Evolutionary conservation across 2,797 vertebrate species (phyloP).

Genomic region (Thripadectes ignobilis): DNA sequence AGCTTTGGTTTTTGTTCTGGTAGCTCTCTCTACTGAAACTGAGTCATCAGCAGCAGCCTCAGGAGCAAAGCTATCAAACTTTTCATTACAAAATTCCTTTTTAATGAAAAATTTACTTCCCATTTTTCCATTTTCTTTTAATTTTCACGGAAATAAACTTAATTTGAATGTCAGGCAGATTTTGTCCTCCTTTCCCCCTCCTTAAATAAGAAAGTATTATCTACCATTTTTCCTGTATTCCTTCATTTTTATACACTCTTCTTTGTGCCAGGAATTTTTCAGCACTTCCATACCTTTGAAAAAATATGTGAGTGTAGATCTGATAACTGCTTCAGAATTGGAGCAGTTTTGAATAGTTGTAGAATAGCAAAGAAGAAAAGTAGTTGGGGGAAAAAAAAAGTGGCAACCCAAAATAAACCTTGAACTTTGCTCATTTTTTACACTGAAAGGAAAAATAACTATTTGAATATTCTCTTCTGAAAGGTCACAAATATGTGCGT

Average conservation of each 20-base stretch:
- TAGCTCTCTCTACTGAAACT: not conserved
- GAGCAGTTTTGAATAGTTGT: not conserved
- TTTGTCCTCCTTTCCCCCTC: not conserved
- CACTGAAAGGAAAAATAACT: not conserved
- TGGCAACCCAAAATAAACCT: not conserved
- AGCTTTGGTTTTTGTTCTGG: not conserved
- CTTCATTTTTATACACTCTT: not conserved
- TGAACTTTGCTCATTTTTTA: constrained; percentile 8
- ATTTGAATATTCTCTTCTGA: constrained; percentile 13
- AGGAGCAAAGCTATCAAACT: not conserved
- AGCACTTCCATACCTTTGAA: not conserved
- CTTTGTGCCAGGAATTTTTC: not conserved
- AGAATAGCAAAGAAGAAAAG: not conserved
- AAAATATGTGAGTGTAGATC: not conserved
- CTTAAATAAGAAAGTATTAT: not conserved
- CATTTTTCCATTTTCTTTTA: not conserved
- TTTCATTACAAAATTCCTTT: not conserved
- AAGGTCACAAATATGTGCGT: constrained; percentile 21
- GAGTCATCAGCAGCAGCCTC: not conserved
- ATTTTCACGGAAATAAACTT: not conserved
- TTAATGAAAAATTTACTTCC: not conserved
- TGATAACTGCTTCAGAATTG: not conserved
- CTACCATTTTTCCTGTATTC: not conserved
- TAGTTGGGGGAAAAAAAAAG: not conserved
- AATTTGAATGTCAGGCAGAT: not conserved